Conservation (phyloP, 2,888 invertebrate genomes). For the Agonum fuliginosum region DNA sequence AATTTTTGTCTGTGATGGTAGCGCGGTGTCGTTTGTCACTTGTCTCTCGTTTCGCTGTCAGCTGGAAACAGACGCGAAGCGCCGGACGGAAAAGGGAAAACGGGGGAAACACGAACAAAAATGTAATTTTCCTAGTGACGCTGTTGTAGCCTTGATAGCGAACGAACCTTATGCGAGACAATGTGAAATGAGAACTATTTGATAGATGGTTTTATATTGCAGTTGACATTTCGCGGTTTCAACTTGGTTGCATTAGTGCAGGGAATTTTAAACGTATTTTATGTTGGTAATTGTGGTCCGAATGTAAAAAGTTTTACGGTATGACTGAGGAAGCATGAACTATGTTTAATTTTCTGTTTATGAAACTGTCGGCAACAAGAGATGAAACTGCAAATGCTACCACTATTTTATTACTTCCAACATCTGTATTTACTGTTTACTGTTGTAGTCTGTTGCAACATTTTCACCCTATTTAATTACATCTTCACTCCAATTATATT, state of each 20-base stretch:
- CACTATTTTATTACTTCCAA: slow-evolving; percentile 2
- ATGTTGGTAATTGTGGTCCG: slow-evolving; percentile 12
- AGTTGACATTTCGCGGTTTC: slow-evolving; percentile 41
- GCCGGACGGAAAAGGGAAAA: neutral
- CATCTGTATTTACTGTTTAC: too few relatives aligned
- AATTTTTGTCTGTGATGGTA: slow-evolving; percentile 34
- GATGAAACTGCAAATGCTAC: slow-evolving; percentile 5
- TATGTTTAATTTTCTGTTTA: slow-evolving; percentile 38
- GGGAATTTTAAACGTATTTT: slow-evolving; percentile 38
- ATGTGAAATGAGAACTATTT: slow-evolving; percentile 43
- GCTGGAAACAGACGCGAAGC: slow-evolving; percentile 35
- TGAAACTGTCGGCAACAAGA: slow-evolving; percentile 2
- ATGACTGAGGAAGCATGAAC: slow-evolving; percentile 12
- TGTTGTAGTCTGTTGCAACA: slow-evolving; percentile 4
- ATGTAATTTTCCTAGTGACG: slow-evolving; percentile 49
- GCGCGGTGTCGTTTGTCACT: slow-evolving; percentile 53
- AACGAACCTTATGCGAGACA: slow-evolving; percentile 34
- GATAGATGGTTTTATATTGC: slow-evolving; percentile 44
- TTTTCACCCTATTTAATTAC: neutral
- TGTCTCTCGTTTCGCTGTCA: slow-evolving; percentile 47
- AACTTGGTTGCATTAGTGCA: slow-evolving; percentile 30
- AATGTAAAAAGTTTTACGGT: slow-evolving; percentile 31
- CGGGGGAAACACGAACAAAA: slow-evolving; percentile 45
- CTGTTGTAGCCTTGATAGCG: slow-evolving; percentile 24
- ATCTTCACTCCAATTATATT: neutral